Conservation (phyloP, 2,797 vertebrate genomes). For the Nyctalus aviator region DNA sequence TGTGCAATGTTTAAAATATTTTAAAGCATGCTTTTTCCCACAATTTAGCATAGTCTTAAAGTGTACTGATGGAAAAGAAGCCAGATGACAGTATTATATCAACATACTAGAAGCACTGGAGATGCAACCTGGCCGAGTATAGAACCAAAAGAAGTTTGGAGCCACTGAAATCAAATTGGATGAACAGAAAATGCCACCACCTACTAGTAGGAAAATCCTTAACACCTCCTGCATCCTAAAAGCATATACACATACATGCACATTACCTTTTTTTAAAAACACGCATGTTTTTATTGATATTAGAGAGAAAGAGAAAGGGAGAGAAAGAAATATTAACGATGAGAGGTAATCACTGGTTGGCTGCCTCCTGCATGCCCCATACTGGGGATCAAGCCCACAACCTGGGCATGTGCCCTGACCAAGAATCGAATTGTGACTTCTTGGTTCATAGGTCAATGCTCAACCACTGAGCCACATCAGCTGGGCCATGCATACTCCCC, state of each 20-base stretch:
- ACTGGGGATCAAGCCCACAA: no score
- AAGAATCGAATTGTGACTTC: no score
- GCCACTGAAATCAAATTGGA: slow-evolving; percentile 53
- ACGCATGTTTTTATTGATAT: no score
- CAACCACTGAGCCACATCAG: no score
- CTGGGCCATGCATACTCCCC: not conserved
- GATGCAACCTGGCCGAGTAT: slow-evolving; percentile 6
- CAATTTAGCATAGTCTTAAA: slow-evolving; percentile 47
- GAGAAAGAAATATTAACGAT: no score
- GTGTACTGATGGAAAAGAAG: not conserved
- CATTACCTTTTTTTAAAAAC: not conserved
- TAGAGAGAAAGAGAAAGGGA: no score
- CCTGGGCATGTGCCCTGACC: no score
- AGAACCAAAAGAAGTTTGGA: slow-evolving; percentile 31
- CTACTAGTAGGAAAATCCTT: slow-evolving; percentile 57
- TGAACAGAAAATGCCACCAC: slow-evolving; percentile 62
- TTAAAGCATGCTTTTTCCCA: slow-evolving; percentile 61
- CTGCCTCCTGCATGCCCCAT: no score
- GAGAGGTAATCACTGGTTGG: no score
- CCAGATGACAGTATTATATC: not conserved
- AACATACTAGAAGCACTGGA: slow-evolving; percentile 4
- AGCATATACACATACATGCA: not conserved
- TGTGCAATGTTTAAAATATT: slow-evolving; percentile 62
- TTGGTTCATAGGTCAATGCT: no score
- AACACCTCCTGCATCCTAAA: not conserved